phyloP scores from a whole-genome alignment of 2,797 vertebrate genomes.

The Schizothorax lantsangensis region DNA sequence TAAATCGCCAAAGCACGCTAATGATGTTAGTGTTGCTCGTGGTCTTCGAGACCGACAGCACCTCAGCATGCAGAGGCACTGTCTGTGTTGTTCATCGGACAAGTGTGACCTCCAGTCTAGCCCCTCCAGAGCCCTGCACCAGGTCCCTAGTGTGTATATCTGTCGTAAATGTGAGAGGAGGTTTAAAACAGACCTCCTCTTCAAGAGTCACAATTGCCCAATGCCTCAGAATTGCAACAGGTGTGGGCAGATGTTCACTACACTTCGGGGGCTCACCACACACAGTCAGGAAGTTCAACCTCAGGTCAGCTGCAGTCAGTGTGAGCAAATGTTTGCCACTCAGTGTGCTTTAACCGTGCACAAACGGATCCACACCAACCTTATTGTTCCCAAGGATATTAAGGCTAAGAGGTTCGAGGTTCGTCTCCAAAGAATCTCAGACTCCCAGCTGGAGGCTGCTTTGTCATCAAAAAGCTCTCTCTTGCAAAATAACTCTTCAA shows the following conservation, averaged over 20 bases:
- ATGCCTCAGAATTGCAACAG: constrained; percentile 43
- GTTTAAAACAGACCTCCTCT: constrained; percentile 39
- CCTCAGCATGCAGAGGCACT: constrained; percentile 51
- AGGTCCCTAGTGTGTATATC: constrained; percentile 26
- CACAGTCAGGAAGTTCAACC: constrained; percentile 32
- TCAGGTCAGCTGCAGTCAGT: constrained; percentile 48
- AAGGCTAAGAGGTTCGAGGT: constrained; percentile 54
- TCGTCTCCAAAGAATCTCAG: constrained; percentile 60
- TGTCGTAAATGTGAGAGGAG: constrained; percentile 50
- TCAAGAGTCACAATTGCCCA: constrained; percentile 53
- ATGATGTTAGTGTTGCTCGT: constrained; percentile 11
- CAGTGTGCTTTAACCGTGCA: constrained; percentile 59
- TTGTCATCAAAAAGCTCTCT: constrained; percentile 42
- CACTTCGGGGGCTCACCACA: neutral
- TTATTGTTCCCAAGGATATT: constrained; percentile 34
- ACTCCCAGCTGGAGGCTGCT: constrained; percentile 58
- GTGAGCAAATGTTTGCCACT: constrained; percentile 52
- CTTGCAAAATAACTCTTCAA: constrained; percentile 1
- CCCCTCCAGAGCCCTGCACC: constrained; percentile 24
- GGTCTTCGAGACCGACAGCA: constrained; percentile 54
- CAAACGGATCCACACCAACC: constrained; percentile 47
- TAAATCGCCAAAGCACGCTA: neutral
- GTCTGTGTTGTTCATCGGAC: constrained; percentile 51
- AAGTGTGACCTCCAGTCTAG: constrained; percentile 7
- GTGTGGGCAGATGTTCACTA: constrained; percentile 55